Evolutionary conservation across 1,140 invertebrate genomes (phyloP).

Genomic region (Bombyx mandarina): DNA sequence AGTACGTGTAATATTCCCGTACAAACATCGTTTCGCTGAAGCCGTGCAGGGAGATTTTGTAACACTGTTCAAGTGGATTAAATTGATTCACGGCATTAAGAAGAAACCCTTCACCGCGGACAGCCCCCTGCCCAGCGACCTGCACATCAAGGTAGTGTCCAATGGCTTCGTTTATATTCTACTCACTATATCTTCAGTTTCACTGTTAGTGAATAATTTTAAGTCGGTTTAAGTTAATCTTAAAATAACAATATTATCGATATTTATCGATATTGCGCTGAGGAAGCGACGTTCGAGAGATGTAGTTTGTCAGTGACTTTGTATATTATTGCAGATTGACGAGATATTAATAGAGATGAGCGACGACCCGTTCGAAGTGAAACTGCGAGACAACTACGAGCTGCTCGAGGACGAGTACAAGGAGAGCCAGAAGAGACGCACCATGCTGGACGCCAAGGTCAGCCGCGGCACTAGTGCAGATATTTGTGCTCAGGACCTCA

Average conservation of each 20-base stretch:
- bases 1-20: constrained; percentile 87
- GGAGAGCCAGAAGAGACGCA: constrained; percentile 92
- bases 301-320: no score
- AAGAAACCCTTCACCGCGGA: constrained; percentile 78
- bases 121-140: constrained; percentile 85
- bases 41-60: constrained; percentile 94
- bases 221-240: no score
- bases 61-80: constrained; percentile 94
- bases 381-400: constrained; percentile 95
- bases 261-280: no score
- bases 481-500: no score
- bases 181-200: no score
- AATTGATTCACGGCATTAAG: constrained; percentile 80
- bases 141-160: constrained; percentile 84
- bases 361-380: constrained; percentile 99
- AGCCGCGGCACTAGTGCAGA: neutral
- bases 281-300: no score
- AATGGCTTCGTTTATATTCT: no score
- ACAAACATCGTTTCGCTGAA: constrained; percentile 93
- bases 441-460: constrained; percentile 92
- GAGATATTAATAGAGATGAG: constrained; percentile 91
- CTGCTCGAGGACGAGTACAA: constrained; percentile 96
- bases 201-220: no score
- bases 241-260: no score
- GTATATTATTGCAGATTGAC: constrained; percentile 73